phyloP scores from a whole-genome alignment of 1,140 invertebrate species.

The Nomia melanderi region DNA sequence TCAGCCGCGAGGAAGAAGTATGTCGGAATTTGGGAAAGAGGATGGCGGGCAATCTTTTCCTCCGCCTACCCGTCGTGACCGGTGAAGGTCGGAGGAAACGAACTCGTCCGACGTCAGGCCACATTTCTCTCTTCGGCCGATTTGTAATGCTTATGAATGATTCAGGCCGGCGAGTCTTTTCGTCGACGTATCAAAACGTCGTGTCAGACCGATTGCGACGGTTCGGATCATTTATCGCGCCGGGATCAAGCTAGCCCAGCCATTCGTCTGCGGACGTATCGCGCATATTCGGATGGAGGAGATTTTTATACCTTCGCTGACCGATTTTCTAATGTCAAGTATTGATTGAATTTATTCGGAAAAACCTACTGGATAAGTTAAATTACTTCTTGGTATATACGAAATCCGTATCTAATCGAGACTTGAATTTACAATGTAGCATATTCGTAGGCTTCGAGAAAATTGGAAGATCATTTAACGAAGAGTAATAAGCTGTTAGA shows the following conservation, averaged over 20 bases:
- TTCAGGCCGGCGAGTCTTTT: constrained; percentile 11
- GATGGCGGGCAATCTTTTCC: constrained; percentile 22
- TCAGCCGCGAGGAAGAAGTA: constrained; percentile 62
- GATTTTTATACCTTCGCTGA: too few relatives aligned
- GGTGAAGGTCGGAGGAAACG: constrained; percentile 23
- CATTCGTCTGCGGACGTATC: not conserved
- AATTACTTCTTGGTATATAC: too few relatives aligned
- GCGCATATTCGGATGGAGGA: too few relatives aligned
- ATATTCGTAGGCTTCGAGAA: too few relatives aligned
- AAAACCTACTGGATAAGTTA: too few relatives aligned
- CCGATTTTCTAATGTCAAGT: too few relatives aligned
- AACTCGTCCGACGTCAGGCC: constrained; percentile 20
- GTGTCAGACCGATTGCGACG: not conserved
- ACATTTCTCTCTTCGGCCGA: constrained; percentile 20
- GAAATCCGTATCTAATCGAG: too few relatives aligned
- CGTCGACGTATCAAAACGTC: constrained; percentile 11
- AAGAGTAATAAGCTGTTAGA: too few relatives aligned
- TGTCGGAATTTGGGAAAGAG: constrained; percentile 45
- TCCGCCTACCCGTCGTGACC: not conserved
- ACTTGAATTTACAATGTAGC: too few relatives aligned
- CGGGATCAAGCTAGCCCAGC: too few relatives aligned
- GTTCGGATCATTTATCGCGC: constrained; percentile 9
- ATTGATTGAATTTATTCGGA: too few relatives aligned
- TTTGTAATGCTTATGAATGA: constrained; percentile 30
- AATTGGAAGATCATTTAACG: too few relatives aligned